Evolutionary conservation across 2,888 invertebrate genomes (phyloP).

Genomic region (Xestia rhomboidea): DNA sequence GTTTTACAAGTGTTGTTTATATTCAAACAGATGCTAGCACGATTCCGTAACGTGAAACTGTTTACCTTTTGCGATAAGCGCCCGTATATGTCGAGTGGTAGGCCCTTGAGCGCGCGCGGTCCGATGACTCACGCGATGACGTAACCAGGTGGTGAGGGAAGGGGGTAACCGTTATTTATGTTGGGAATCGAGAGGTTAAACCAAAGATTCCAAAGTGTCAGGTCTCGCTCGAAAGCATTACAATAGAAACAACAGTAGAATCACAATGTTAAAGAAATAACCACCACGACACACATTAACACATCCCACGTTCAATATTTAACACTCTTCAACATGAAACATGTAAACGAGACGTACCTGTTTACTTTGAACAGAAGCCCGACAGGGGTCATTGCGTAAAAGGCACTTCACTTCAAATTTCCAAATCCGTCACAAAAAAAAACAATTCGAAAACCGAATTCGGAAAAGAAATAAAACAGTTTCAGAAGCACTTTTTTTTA

Average conservation of each 20-base stretch:
- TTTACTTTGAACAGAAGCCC: conserved; percentile 91
- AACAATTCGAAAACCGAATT: conserved; percentile 43
- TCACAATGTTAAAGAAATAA: conserved; percentile 69
- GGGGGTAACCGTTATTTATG: no score
- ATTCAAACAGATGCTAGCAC: no score
- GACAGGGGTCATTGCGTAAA: conserved; percentile 89
- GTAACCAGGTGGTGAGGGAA: no score
- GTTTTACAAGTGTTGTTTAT: no score
- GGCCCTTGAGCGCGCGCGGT: no score
- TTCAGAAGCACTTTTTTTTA: conserved; percentile 15
- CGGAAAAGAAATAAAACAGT: conserved; percentile 1
- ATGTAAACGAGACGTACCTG: conserved; percentile 86
- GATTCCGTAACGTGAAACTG: no score
- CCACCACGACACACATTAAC: conserved; percentile 72
- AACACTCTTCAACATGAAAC: conserved; percentile 68
- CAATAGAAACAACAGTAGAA: conserved; percentile 66
- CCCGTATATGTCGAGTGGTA: no score
- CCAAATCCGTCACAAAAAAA: conserved; percentile 54
- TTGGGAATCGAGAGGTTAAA: no score
- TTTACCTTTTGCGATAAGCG: no score
- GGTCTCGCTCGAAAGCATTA: conserved; percentile 61
- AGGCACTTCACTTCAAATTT: conserved; percentile 69
- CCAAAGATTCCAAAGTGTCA: conserved; percentile 59
- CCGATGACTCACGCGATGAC: no score
- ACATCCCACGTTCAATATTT: conserved; percentile 79